These are phyloP conservation scores for Rhopalosiphum maidis DNA, from an alignment of 1,140 invertebrate species.

Conservation along the genomic window DNA sequence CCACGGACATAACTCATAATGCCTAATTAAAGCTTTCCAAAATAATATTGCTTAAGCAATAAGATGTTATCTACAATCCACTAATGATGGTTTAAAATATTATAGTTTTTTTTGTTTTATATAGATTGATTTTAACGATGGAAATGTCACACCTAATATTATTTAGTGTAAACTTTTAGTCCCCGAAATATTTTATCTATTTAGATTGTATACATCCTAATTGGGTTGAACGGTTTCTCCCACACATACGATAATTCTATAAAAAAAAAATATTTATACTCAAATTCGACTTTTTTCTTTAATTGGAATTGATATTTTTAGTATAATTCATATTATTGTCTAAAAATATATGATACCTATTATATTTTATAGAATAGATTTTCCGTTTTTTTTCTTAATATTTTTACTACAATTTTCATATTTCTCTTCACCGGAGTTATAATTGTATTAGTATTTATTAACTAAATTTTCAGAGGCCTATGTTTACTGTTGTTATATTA, in stretches of 20 bases:
- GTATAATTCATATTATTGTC: not conserved
- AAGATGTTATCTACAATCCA: not conserved
- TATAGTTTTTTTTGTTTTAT: not conserved
- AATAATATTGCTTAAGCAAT: not conserved
- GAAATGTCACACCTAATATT: not conserved
- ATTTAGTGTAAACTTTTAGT: not conserved
- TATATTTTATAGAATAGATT: not conserved
- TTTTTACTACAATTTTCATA: not conserved
- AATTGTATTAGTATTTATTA: not conserved
- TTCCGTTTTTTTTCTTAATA: not conserved
- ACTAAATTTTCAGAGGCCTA: not conserved
- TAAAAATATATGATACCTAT: not conserved
- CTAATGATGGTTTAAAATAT: not conserved
- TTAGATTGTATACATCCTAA: not conserved
- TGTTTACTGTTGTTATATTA: not conserved
- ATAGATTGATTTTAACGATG: not conserved
- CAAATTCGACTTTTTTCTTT: not conserved
- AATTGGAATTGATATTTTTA: not conserved
- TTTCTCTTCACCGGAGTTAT: too few species aligned
- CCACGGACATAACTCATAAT: not conserved
- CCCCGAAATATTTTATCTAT: not conserved
- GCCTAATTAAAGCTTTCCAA: slow-evolving; percentile 1
- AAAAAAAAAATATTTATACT: too few species aligned
- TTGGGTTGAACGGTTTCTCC: not conserved
- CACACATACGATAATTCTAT: not conserved